These are phyloP conservation scores for Thomomys bottae DNA, from an alignment of 2,113 vertebrate genomes.

Conservation along the genomic window DNA sequence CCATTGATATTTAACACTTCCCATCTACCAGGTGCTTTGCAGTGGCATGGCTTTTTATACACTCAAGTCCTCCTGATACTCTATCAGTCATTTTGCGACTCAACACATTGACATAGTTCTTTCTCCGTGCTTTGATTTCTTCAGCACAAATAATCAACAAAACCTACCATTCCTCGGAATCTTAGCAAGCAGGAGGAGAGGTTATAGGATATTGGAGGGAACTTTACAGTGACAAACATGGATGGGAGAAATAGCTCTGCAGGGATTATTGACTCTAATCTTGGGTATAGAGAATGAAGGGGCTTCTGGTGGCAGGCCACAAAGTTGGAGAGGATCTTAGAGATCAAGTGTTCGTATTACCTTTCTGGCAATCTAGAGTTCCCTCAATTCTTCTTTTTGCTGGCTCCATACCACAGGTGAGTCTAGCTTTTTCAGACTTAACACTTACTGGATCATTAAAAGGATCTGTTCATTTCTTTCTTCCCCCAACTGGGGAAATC, in stretches of 20 bases:
- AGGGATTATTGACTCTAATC: neutral
- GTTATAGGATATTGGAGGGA: neutral
- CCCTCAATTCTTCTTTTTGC: neutral
- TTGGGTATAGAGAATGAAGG: neutral
- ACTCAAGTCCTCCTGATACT: slow-evolving; percentile 49
- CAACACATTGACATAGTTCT: neutral
- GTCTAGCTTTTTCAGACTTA: neutral
- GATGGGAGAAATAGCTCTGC: neutral
- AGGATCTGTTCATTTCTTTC: neutral
- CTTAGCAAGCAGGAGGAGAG: slow-evolving; percentile 24
- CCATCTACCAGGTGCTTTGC: slow-evolving; percentile 62
- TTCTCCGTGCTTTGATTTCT: slow-evolving; percentile 59
- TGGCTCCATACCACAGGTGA: neutral
- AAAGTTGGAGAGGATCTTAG: neutral
- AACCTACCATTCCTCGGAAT: neutral
- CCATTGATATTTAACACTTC: slow-evolving; percentile 83
- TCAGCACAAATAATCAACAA: slow-evolving; percentile 55
- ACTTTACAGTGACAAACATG: slow-evolving; percentile 26
- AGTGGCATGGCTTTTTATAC: slow-evolving; percentile 71
- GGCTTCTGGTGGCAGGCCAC: neutral
- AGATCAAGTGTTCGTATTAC: neutral
- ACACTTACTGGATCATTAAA: neutral
- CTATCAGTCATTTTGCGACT: slow-evolving; percentile 75
- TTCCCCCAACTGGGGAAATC: slow-evolving; percentile 9
- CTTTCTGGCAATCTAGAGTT: neutral